A percentile compares a stretch with the other conserved stretches of the same genome.
Evolutionary conservation across 2,888 invertebrate species (phyloP).

Genomic region (Limulus polyphemus): DNA sequence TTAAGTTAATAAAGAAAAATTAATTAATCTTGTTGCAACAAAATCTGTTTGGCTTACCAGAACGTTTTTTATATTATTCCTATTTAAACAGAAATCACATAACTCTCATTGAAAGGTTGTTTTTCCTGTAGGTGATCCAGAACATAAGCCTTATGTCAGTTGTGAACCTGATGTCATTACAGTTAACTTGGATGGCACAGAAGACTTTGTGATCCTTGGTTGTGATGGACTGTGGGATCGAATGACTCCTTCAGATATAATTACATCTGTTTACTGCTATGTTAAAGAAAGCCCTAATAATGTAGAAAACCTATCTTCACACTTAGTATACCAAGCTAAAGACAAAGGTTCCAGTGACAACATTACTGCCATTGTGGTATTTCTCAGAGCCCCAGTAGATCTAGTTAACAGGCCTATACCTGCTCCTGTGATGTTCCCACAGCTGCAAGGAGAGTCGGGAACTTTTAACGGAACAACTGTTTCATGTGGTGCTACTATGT

Average conservation of each 20-base stretch:
- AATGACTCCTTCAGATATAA: conserved; percentile 56
- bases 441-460: neutral
- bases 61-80: no score
- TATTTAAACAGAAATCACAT: no score
- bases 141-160: conserved; percentile 69
- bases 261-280: conserved; percentile 57
- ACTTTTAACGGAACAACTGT: neutral
- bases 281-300: conserved; percentile 52
- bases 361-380: conserved; percentile 78
- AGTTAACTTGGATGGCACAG: conserved; percentile 49
- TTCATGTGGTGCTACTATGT: neutral
- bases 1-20: no score
- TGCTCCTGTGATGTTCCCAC: neutral
- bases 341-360: conserved; percentile 70
- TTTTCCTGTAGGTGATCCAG: conserved; percentile 54
- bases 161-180: conserved; percentile 67
- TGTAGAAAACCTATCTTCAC: conserved; percentile 48
- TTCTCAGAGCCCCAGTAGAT: conserved; percentile 45
- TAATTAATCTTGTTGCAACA: no score
- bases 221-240: conserved; percentile 91
- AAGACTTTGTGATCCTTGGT: conserved; percentile 82
- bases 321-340: conserved; percentile 60
- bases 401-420: neutral
- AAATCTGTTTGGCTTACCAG: no score
- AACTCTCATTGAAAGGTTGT: no score